Conservation (phyloP, 2,113 vertebrate species). For the Xenus cinereus region DNA sequence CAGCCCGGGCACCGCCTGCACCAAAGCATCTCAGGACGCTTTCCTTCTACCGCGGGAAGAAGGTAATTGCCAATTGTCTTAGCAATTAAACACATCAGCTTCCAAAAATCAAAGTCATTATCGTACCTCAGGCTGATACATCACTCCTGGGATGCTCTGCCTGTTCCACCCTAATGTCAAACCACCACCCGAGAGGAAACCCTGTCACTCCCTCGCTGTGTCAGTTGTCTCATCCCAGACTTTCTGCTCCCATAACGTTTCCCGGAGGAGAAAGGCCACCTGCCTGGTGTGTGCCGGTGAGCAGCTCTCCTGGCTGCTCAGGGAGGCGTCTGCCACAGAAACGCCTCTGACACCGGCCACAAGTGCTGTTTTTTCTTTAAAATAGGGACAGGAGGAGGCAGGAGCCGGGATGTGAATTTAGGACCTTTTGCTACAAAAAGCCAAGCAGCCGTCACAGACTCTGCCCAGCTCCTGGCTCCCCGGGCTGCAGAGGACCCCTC, state of each 20-base stretch:
- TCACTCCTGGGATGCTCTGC: neutral
- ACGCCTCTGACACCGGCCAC: accelerated
- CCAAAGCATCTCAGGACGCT: neutral
- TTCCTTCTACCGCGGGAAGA: accelerated
- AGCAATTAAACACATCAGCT: neutral
- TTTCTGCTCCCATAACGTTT: neutral
- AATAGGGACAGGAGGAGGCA: neutral
- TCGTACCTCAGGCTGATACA: neutral
- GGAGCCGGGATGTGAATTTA: neutral
- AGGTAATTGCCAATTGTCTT: no score
- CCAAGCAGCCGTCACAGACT: accelerated
- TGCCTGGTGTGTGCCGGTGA: neutral
- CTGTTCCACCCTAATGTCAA: neutral
- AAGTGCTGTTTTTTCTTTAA: neutral
- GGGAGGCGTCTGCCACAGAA: neutral
- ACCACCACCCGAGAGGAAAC: neutral
- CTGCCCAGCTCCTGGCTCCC: neutral
- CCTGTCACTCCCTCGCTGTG: neutral
- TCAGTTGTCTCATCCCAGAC: neutral
- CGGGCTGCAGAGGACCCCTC: neutral
- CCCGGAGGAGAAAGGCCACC: neutral
- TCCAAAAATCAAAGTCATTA: neutral
- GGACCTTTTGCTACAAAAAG: neutral
- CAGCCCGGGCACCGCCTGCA: neutral
- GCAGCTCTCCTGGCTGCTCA: neutral